Conservation (phyloP, 2,888 invertebrate genomes). For the Drosophila algonquin region DNA sequence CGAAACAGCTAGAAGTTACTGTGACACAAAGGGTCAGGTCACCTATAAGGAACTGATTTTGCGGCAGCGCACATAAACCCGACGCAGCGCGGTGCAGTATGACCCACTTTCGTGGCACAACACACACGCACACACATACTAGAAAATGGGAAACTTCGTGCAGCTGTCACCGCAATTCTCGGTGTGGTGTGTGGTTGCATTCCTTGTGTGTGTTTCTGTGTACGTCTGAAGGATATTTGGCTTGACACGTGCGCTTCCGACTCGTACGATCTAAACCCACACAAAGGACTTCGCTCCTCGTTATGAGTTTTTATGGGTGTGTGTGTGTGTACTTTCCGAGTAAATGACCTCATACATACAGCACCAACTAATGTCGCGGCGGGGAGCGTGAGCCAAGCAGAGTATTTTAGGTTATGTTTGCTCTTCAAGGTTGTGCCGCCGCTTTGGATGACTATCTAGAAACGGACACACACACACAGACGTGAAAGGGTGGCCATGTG, state of each 20-base stretch:
- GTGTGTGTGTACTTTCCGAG: conserved; percentile 49
- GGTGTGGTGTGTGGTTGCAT: conserved; percentile 28
- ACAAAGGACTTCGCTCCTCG: conserved; percentile 33
- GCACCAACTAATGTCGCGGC: conserved; percentile 12
- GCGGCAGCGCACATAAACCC: conserved; percentile 56
- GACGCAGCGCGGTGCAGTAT: conserved; percentile 66
- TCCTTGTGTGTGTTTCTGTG: conserved; percentile 1
- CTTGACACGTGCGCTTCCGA: conserved; percentile 19
- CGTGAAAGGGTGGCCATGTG: not conserved
- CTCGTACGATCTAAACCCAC: conserved; percentile 18
- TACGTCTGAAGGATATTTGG: conserved; percentile 34
- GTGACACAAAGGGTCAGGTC: conserved; percentile 12
- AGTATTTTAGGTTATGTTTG: conserved; percentile 72
- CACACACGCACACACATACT: conserved; percentile 14
- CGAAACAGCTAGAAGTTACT: conserved; percentile 11
- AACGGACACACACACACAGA: conserved; percentile 6
- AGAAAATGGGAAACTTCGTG: conserved; percentile 59
- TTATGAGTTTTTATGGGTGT: not conserved
- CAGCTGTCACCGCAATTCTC: conserved; percentile 53
- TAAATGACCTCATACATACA: conserved; percentile 73
- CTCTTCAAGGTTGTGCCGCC: conserved; percentile 67
- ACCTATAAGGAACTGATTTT: conserved; percentile 49
- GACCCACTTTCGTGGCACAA: conserved; percentile 63
- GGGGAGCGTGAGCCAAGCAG: conserved; percentile 15
- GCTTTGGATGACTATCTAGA: conserved; percentile 4